A percentile compares a stretch with the other conserved stretches of the same genome.
These are phyloP conservation scores for Rhagoletis pomonella DNA, from an alignment of 1,140 invertebrate species.

Conservation along the genomic window DNA sequence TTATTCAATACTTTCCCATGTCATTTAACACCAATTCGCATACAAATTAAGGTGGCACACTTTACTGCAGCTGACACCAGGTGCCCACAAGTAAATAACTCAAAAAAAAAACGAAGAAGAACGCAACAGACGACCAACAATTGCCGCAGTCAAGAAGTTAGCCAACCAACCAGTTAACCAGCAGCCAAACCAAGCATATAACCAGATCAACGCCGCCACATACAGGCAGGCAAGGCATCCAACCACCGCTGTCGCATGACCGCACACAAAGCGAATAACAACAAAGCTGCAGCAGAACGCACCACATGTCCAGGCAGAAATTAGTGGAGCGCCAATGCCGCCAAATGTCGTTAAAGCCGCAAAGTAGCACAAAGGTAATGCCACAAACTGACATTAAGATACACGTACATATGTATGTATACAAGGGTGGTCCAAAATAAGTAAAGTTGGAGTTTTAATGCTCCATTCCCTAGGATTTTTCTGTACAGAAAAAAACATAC, in stretches of 20 bases:
- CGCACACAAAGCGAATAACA: conserved; percentile 15
- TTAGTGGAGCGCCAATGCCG: background rate
- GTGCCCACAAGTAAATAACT: background rate
- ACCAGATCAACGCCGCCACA: conserved; percentile 7
- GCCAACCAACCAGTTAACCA: conserved; percentile 35
- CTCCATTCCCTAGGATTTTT: too few species aligned
- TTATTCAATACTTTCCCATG: conserved; percentile 36
- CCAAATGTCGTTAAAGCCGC: conserved; percentile 12
- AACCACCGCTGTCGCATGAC: background rate
- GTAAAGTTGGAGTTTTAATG: too few species aligned
- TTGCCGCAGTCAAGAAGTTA: background rate
- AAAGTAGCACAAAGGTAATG: conserved; percentile 8
- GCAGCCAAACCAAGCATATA: conserved; percentile 41
- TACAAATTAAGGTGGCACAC: conserved; percentile 36
- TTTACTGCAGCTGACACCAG: conserved; percentile 37
- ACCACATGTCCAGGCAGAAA: background rate
- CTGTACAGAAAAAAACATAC: too few species aligned
- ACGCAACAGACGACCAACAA: background rate
- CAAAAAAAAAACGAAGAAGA: background rate
- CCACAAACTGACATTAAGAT: background rate
- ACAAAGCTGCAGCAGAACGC: background rate
- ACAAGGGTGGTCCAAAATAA: too few species aligned
- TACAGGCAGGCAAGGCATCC: background rate
- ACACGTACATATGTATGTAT: too few species aligned
- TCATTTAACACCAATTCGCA: conserved; percentile 29